A percentile compares a stretch with the other conserved stretches of the same genome.
phyloP scores from a whole-genome alignment of 2,113 vertebrate species.

The Zootoca vivipara region DNA sequence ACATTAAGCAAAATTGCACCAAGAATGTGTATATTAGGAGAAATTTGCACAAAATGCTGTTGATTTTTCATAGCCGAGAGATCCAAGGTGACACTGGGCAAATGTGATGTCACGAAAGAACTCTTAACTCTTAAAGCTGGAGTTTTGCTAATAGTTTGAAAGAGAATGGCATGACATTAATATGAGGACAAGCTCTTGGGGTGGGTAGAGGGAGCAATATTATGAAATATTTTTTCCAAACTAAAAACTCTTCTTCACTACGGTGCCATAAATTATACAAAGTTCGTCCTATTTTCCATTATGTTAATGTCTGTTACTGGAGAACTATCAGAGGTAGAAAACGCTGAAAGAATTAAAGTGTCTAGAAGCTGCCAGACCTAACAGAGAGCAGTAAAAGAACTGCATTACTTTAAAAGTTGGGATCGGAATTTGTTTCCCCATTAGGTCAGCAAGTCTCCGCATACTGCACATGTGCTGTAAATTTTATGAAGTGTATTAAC shows the following conservation, averaged over 20 bases:
- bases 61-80: too few relatives aligned
- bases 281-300: background rate
- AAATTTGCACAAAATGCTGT: too few relatives aligned
- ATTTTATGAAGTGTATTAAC: slow-evolving; percentile 19
- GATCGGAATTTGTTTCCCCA: background rate
- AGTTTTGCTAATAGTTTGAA: background rate
- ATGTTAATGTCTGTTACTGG: slow-evolving; percentile 5
- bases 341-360: slow-evolving; percentile 4
- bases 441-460: background rate
- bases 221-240: too few relatives aligned
- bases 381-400: slow-evolving; percentile 3
- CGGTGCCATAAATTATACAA: background rate
- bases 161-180: background rate
- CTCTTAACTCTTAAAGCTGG: too few relatives aligned
- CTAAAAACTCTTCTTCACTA: background rate
- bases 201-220: too few relatives aligned
- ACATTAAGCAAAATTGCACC: too few relatives aligned
- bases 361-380: background rate
- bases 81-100: too few relatives aligned
- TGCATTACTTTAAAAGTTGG: slow-evolving; percentile 5
- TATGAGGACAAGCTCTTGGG: background rate
- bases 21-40: too few relatives aligned
- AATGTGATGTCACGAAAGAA: too few relatives aligned
- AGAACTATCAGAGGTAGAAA: background rate
- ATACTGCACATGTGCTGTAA: background rate